phyloP scores from a whole-genome alignment of 1,140 invertebrate genomes.

The Drosophila virilis region DNA sequence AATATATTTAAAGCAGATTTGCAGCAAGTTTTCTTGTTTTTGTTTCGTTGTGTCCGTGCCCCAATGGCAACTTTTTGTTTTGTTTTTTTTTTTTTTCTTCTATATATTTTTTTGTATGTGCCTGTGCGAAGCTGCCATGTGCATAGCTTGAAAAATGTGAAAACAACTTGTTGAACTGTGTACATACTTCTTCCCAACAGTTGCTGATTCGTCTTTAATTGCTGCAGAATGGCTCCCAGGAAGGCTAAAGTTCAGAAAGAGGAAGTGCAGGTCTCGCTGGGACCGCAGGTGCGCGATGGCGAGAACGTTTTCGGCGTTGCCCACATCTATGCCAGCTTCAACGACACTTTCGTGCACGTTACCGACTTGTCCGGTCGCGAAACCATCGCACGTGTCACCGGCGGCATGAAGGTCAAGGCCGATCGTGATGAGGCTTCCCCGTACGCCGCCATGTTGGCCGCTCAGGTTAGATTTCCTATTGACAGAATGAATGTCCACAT shows the following conservation, averaged over 20 bases:
- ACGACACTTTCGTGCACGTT: constrained; percentile 99
- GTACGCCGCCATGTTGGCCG: constrained; percentile 99
- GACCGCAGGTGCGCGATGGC: constrained; percentile 98
- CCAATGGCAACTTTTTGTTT: constrained; percentile 28
- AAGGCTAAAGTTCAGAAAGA: constrained; percentile 98
- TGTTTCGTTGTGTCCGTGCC: constrained; percentile 27
- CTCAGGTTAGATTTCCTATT: constrained; percentile 91
- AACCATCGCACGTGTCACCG: constrained; percentile 99
- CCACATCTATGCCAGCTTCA: constrained; percentile 99
- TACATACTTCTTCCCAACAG: constrained; percentile 38
- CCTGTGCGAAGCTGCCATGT: constrained; percentile 33
- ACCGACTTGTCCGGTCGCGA: constrained; percentile 99
- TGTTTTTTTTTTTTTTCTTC: constrained; percentile 43
- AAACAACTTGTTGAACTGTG: constrained; percentile 28
- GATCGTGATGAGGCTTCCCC: constrained; percentile 99
- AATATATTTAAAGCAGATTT: neutral
- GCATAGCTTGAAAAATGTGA: constrained; percentile 15
- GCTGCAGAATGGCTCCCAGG: constrained; percentile 94
- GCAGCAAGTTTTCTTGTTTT: constrained; percentile 18
- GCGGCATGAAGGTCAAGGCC: constrained; percentile 99
- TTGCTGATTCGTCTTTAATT: constrained; percentile 54
- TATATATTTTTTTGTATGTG: constrained; percentile 20
- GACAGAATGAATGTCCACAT: neutral
- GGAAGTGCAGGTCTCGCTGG: constrained; percentile 97
- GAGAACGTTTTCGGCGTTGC: constrained; percentile 99